Evolutionary conservation across 2,797 vertebrate species (phyloP).

Genomic region (Oryzias sinensis): DNA sequence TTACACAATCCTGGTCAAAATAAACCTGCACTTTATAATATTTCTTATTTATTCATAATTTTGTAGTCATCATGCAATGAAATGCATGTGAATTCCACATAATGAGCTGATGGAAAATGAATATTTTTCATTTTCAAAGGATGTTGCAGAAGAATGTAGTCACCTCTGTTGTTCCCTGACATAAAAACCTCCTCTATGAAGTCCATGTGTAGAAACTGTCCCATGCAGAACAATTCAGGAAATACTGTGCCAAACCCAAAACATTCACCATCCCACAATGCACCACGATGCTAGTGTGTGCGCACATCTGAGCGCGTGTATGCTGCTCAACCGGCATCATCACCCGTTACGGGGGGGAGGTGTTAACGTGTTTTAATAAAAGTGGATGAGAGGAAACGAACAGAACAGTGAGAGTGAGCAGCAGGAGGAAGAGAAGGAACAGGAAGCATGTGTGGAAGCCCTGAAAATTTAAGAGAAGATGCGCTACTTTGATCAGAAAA

Average conservation of each 20-base stretch:
- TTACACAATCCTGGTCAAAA: no score
- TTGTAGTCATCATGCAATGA: not conserved
- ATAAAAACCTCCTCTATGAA: not conserved
- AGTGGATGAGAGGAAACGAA: slow-evolving; percentile 50
- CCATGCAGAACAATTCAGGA: slow-evolving; percentile 77
- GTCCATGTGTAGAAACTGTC: slow-evolving; percentile 31
- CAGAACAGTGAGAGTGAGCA: slow-evolving; percentile 6
- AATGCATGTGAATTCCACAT: not conserved
- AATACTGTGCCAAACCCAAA: slow-evolving; percentile 75
- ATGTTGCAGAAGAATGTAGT: slow-evolving; percentile 1
- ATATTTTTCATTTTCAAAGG: not conserved
- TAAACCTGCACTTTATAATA: no score
- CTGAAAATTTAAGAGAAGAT: slow-evolving; percentile 24
- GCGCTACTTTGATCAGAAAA: slow-evolving; percentile 33
- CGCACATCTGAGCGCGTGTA: slow-evolving; percentile 31
- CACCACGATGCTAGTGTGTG: slow-evolving; percentile 82
- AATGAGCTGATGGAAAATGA: not conserved
- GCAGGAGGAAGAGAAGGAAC: slow-evolving; percentile 20
- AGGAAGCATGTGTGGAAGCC: slow-evolving; percentile 19
- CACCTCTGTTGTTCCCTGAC: slow-evolving; percentile 9
- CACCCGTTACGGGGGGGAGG: slow-evolving; percentile 56
- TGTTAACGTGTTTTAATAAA: slow-evolving; percentile 58
- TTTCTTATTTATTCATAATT: not conserved
- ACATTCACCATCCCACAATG: slow-evolving; percentile 84
- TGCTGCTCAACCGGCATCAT: slow-evolving; percentile 59